phyloP scores from a whole-genome alignment of 2,797 vertebrate genomes.

The Tokudaia muenninki region DNA sequence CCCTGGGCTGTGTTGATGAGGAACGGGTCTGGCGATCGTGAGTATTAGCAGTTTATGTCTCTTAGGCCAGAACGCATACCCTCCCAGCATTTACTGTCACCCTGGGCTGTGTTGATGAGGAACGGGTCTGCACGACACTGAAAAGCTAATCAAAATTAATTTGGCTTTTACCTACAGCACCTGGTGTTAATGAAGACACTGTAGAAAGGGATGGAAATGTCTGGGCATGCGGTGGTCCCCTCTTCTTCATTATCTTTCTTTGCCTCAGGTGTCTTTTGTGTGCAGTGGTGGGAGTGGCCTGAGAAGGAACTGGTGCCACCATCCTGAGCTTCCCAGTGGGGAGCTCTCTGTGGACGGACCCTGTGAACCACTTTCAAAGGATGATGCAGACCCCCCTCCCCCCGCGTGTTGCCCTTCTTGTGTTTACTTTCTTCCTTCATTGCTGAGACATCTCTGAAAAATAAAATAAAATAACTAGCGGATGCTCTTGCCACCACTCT shows the following conservation, averaged over 20 bases:
- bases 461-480: not conserved
- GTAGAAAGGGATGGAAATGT: slow-evolving; percentile 20
- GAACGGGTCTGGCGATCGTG: slow-evolving; percentile 63
- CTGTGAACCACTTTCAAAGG: not conserved
- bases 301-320: not conserved
- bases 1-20: slow-evolving; percentile 29
- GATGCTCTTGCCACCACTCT: not conserved
- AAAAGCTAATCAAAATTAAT: slow-evolving; percentile 73
- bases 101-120: slow-evolving; percentile 24
- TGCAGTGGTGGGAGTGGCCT: not conserved
- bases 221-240: not conserved
- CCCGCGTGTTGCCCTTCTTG: not conserved
- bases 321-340: not conserved
- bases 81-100: slow-evolving; percentile 19
- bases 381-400: not conserved
- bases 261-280: slow-evolving; percentile 45
- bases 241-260: slow-evolving; percentile 33
- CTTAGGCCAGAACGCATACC: slow-evolving; percentile 36
- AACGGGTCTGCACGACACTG: slow-evolving; percentile 58
- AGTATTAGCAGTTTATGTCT: slow-evolving; percentile 79
- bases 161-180: slow-evolving; percentile 71
- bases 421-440: not conserved
- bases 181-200: slow-evolving; percentile 70
- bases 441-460: not conserved
- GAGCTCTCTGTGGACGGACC: not conserved